Conservation (phyloP, 2,113 vertebrate species). For the Rhynchomys soricoides region DNA sequence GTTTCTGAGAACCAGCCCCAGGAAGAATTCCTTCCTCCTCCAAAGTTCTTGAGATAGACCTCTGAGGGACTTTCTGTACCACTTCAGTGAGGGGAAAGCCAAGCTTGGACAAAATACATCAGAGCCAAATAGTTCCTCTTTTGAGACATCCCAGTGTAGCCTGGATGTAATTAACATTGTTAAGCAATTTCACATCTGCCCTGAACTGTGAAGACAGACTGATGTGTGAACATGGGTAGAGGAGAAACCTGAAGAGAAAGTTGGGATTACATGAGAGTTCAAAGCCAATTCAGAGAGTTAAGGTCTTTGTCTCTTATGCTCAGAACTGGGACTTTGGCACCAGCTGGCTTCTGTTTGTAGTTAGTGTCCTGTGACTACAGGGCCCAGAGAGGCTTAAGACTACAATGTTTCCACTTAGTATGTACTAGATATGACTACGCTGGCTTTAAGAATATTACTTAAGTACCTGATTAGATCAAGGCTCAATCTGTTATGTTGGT, state of each 20-base stretch:
- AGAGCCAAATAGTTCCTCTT: background rate
- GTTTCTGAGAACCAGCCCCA: background rate
- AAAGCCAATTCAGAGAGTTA: background rate
- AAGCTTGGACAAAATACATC: background rate
- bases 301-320: background rate
- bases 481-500: background rate
- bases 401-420: background rate
- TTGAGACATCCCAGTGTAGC: background rate
- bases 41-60: background rate
- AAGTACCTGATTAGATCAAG: background rate
- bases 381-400: background rate
- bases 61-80: background rate
- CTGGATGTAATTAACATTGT: background rate
- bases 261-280: background rate
- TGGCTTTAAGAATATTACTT: conserved; percentile 34
- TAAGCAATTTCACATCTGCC: background rate
- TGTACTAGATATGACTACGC: background rate
- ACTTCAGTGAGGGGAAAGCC: background rate
- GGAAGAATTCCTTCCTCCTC: background rate
- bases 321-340: background rate
- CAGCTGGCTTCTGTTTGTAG: background rate
- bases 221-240: background rate
- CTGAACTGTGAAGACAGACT: background rate
- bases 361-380: background rate
- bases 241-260: background rate